phyloP scores from a whole-genome alignment of 2,113 vertebrate genomes.

The Ascaphus truei region DNA sequence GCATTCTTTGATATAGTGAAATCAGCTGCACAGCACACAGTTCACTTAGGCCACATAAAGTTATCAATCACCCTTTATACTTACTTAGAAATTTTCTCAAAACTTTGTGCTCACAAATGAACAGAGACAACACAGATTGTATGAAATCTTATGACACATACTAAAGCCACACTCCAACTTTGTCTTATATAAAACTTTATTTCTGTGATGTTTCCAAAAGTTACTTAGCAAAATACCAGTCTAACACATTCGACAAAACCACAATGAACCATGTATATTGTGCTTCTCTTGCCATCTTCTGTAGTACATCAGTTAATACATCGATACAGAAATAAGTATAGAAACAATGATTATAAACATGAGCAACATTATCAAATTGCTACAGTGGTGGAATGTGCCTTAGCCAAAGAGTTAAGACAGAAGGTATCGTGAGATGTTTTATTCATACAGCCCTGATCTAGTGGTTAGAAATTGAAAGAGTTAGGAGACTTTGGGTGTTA shows the following conservation, averaged over 20 bases:
- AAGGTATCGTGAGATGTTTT: conserved; percentile 37
- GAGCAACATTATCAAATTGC: conserved; percentile 50
- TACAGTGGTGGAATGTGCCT: conserved; percentile 39
- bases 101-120: too few relatives aligned
- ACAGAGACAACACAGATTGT: too few relatives aligned
- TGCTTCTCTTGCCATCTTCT: conserved; percentile 23
- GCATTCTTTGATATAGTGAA: too few relatives aligned
- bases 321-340: conserved; percentile 24
- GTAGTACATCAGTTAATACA: conserved; percentile 10
- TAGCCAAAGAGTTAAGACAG: conserved; percentile 51
- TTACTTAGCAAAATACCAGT: conserved; percentile 28
- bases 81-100: too few relatives aligned
- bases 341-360: conserved; percentile 43
- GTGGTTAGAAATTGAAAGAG: not conserved
- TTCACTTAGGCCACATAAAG: too few relatives aligned
- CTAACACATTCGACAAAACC: conserved; percentile 23
- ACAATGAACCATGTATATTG: conserved; percentile 26
- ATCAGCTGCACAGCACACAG: too few relatives aligned
- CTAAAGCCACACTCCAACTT: too few relatives aligned
- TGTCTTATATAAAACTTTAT: conserved; percentile 13
- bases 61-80: too few relatives aligned
- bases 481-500: not conserved
- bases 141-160: too few relatives aligned
- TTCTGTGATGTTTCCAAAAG: conserved; percentile 3
- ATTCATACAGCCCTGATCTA: not conserved